phyloP scores from a whole-genome alignment of 1,140 invertebrate genomes.

The Zaprionus nigranus region DNA sequence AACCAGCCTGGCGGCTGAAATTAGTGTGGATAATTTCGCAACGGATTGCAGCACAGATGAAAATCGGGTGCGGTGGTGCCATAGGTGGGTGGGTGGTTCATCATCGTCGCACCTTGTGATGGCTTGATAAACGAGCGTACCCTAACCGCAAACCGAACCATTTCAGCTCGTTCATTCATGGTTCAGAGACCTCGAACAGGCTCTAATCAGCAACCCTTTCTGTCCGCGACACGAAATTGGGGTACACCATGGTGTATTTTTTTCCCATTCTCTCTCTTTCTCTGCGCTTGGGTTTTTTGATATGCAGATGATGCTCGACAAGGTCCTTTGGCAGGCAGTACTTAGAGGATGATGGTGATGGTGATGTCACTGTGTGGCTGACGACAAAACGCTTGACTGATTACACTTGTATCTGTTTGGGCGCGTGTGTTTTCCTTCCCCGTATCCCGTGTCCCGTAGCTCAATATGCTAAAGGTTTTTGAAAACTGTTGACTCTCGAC shows the following conservation, averaged over 20 bases:
- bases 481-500: slow-evolving; percentile 66
- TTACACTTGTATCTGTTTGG: slow-evolving; percentile 82
- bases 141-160: slow-evolving; percentile 50
- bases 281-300: slow-evolving; percentile 58
- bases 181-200: slow-evolving; percentile 58
- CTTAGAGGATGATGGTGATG: slow-evolving; percentile 35
- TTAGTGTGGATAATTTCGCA: slow-evolving; percentile 70
- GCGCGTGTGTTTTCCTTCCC: slow-evolving; percentile 16
- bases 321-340: slow-evolving; percentile 25
- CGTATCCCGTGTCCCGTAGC: slow-evolving; percentile 39
- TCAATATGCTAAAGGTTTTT: slow-evolving; percentile 74
- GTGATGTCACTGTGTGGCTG: slow-evolving; percentile 73
- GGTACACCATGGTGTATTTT: slow-evolving; percentile 34
- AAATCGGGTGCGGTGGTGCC: not conserved
- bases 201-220: slow-evolving; percentile 81
- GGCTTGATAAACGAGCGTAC: slow-evolving; percentile 67
- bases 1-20: slow-evolving; percentile 47
- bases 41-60: slow-evolving; percentile 39
- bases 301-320: slow-evolving; percentile 74
- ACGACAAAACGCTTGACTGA: slow-evolving; percentile 84
- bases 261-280: slow-evolving; percentile 12
- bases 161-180: slow-evolving; percentile 68
- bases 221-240: slow-evolving; percentile 45
- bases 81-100: slow-evolving; percentile 14
- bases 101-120: slow-evolving; percentile 64